Conservation (phyloP, 2,113 vertebrate species). For the Cavia aperea region DNA sequence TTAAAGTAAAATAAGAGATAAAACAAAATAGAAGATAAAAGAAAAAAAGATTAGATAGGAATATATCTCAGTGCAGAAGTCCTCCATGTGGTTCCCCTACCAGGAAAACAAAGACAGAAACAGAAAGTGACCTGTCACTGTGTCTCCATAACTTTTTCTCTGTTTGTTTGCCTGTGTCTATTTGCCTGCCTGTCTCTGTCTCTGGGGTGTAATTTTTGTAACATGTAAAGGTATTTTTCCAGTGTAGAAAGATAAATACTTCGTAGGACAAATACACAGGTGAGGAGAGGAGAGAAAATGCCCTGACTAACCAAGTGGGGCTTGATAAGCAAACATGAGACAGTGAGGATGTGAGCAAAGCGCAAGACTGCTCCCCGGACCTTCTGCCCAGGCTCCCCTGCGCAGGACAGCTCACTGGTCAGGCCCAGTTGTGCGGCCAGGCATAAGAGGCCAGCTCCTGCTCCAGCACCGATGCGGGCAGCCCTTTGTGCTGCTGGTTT, state of each 20-base stretch:
- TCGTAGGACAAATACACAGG: neutral
- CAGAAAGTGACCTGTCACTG: neutral
- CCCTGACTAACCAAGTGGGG: too few relatives aligned
- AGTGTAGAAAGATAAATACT: neutral
- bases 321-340: too few relatives aligned
- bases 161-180: neutral
- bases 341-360: neutral
- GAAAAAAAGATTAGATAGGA: too few relatives aligned
- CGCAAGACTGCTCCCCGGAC: neutral
- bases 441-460: neutral
- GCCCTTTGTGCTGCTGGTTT: neutral
- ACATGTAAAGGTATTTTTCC: neutral
- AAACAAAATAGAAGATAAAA: neutral
- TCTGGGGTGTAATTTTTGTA: neutral
- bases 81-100: neutral
- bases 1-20: neutral
- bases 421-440: neutral
- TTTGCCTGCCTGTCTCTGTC: neutral
- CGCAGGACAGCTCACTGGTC: neutral
- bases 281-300: neutral
- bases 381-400: neutral
- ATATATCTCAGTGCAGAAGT: neutral
- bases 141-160: neutral
- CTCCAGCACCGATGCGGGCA: neutral
- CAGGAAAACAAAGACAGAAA: neutral